phyloP scores from a whole-genome alignment of 1,140 invertebrate genomes.

The Tetramorium parvispinum region DNA sequence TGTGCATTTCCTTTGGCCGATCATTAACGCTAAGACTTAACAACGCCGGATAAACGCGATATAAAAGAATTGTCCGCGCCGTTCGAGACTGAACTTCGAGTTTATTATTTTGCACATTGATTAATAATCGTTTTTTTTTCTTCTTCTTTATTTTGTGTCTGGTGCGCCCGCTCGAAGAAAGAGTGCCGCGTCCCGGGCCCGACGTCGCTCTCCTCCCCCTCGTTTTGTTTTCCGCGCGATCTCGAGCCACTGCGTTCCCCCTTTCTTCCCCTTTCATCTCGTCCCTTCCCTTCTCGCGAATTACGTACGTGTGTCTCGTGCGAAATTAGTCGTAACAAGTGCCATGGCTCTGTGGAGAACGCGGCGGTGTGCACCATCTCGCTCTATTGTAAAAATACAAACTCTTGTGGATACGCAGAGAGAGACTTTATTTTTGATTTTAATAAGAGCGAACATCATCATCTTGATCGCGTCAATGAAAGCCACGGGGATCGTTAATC shows the following conservation, averaged over 20 bases:
- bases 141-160: neutral
- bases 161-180: constrained; percentile 43
- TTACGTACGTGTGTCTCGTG: constrained; percentile 47
- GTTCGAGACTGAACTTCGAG: constrained; percentile 52
- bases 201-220: constrained; percentile 32
- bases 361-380: constrained; percentile 29
- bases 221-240: constrained; percentile 16
- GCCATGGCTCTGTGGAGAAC: constrained; percentile 52
- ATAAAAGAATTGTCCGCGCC: constrained; percentile 73
- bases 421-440: constrained; percentile 41
- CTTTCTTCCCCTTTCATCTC: neutral
- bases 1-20: constrained; percentile 73
- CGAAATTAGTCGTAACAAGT: constrained; percentile 71
- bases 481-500: constrained; percentile 38
- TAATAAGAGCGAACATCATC: constrained; percentile 35
- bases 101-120: constrained; percentile 23
- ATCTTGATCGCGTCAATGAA: constrained; percentile 40
- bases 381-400: constrained; percentile 46
- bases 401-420: constrained; percentile 20
- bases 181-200: constrained; percentile 32
- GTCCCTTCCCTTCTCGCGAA: neutral
- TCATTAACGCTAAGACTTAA: constrained; percentile 72
- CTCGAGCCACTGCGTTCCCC: constrained; percentile 28
- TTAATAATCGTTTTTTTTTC: constrained; percentile 2
- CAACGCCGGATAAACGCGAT: constrained; percentile 71